phyloP scores from a whole-genome alignment of 2,888 invertebrate species.

The Tinea pellionella region DNA sequence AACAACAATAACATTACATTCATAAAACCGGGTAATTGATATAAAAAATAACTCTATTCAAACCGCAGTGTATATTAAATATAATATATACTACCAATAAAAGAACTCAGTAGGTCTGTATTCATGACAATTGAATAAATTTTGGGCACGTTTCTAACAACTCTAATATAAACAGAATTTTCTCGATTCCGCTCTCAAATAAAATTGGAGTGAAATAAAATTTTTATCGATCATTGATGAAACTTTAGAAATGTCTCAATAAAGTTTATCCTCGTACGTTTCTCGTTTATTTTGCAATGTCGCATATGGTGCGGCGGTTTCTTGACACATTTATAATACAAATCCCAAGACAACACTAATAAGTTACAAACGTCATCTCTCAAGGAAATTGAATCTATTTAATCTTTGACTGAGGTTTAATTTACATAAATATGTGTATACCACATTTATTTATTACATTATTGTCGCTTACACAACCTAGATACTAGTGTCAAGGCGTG shows the following conservation, averaged over 20 bases:
- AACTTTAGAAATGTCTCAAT: conserved; percentile 7
- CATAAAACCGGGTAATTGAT: no score
- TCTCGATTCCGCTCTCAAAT: background rate
- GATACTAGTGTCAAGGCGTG: no score
- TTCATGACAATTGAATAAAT: background rate
- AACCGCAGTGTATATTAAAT: no score
- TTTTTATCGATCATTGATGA: conserved; percentile 9
- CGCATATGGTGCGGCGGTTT: background rate
- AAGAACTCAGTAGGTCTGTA: background rate
- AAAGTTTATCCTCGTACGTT: background rate
- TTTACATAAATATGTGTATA: background rate
- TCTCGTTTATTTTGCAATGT: background rate
- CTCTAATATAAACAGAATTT: background rate
- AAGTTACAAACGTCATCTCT: background rate
- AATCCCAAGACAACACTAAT: background rate
- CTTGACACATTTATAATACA: background rate
- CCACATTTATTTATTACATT: background rate
- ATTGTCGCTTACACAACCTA: no score
- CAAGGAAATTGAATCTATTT: background rate
- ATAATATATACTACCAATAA: background rate
- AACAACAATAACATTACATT: no score
- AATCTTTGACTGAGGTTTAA: background rate
- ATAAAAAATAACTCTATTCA: no score
- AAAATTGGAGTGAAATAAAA: conserved; percentile 10
- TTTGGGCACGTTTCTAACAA: conserved; percentile 2